Evolutionary conservation across 1,140 invertebrate species (phyloP).

Genomic region (Cherax destructor): DNA sequence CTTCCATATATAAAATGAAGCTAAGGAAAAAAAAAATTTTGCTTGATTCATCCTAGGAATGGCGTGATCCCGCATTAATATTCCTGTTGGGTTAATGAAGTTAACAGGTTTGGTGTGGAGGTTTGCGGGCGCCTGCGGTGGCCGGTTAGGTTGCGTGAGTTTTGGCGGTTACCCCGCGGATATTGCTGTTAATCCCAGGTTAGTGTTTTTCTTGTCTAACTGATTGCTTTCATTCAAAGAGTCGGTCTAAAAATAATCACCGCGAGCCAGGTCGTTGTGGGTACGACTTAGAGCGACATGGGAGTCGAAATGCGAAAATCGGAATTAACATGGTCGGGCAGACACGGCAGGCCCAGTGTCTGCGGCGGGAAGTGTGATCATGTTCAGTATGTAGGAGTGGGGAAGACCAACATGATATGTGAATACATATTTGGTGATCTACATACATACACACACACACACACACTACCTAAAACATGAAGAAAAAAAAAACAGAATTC

Average conservation of each 20-base stretch:
- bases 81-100: not conserved
- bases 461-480: too few species aligned
- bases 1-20: too few species aligned
- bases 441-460: too few species aligned
- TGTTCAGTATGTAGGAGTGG: too few species aligned
- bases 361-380: too few species aligned
- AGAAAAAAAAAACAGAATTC: too few species aligned
- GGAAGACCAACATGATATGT: too few species aligned
- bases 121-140: not conserved
- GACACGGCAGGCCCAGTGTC: not conserved
- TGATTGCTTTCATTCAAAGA: slow-evolving; percentile 40
- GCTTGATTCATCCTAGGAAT: not conserved
- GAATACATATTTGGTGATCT: too few species aligned
- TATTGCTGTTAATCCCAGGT: slow-evolving; percentile 39
- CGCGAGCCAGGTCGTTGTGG: slow-evolving; percentile 7
- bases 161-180: not conserved
- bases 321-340: not conserved
- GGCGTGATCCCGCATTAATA: not conserved
- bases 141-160: not conserved
- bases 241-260: slow-evolving; percentile 27
- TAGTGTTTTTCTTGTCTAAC: slow-evolving; percentile 33
- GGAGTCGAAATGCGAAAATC: not conserved
- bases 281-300: not conserved
- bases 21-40: not conserved
- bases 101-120: not conserved